Percentiles rank a stretch among this genome's conserved stretches.
phyloP scores from a whole-genome alignment of 2,797 vertebrate species.

The Girardinus metallicus region DNA sequence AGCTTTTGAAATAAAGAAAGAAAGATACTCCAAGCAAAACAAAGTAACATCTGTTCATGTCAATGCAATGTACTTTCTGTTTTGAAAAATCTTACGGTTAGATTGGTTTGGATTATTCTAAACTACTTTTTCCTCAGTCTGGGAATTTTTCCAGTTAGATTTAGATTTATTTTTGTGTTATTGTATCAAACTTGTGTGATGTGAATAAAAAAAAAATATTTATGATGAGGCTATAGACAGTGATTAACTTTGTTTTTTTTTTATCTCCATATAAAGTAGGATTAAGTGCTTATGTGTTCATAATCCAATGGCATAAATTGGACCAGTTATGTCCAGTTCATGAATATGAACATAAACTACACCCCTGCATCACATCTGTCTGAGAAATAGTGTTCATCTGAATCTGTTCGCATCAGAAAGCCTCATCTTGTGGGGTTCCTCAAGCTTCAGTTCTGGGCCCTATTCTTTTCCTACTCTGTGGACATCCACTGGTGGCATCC shows the following conservation, averaged over 20 bases:
- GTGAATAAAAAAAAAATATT: background rate
- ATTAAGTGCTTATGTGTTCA: too few relatives aligned
- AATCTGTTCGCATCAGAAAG: background rate
- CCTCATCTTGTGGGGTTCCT: background rate
- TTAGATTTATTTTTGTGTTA: background rate
- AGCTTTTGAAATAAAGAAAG: background rate
- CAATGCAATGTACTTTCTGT: too few relatives aligned
- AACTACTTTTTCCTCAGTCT: background rate
- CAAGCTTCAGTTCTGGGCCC: background rate
- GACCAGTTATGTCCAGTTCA: background rate
- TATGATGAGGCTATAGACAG: background rate
- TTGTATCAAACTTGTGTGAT: background rate
- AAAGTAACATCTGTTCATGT: background rate
- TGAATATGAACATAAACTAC: background rate
- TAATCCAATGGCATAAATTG: background rate
- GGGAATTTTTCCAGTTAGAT: background rate
- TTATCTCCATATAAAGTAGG: too few relatives aligned
- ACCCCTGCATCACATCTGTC: background rate
- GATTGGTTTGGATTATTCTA: too few relatives aligned
- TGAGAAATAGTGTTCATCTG: background rate
- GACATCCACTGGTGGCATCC: background rate
- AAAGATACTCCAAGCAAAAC: background rate
- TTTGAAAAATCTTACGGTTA: too few relatives aligned
- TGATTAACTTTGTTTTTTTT: too few relatives aligned
- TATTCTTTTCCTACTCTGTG: background rate